These are phyloP conservation scores for Mizuhopecten yessoensis DNA, from an alignment of 1,140 invertebrate genomes.

Conservation along the genomic window DNA sequence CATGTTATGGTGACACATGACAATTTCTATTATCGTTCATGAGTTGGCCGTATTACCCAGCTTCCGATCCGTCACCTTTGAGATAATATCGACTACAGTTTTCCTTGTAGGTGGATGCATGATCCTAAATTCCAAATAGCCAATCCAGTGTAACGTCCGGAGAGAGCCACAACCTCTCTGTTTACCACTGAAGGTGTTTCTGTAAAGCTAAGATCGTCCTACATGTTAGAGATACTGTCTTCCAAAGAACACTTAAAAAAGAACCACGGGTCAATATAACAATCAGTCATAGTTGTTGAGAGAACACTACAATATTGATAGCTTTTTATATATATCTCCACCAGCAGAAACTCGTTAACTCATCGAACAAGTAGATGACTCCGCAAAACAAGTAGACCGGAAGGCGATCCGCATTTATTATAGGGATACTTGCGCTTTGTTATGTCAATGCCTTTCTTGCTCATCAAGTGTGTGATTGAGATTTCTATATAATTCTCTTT, in stretches of 20 bases:
- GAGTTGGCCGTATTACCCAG: background rate
- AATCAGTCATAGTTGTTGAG: background rate
- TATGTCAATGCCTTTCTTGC: background rate
- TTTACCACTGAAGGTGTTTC: background rate
- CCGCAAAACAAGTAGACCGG: background rate
- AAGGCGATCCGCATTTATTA: background rate
- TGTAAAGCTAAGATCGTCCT: background rate
- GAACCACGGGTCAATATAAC: background rate
- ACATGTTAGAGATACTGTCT: background rate
- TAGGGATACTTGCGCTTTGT: background rate
- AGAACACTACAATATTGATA: background rate
- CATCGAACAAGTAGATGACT: background rate
- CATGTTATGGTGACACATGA: background rate
- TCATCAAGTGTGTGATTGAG: background rate
- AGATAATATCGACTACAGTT: background rate
- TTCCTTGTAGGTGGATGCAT: background rate
- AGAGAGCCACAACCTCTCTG: background rate
- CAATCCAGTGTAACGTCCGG: background rate
- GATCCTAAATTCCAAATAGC: background rate
- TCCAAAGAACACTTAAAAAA: background rate
- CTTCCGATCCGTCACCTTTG: background rate
- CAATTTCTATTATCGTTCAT: background rate
- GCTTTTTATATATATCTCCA: background rate
- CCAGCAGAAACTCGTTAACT: background rate
- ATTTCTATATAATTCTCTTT: constrained; percentile 25